Base-by-base conservation (phyloP, 2,113 vertebrate species). In the Zeus faber region DNA sequence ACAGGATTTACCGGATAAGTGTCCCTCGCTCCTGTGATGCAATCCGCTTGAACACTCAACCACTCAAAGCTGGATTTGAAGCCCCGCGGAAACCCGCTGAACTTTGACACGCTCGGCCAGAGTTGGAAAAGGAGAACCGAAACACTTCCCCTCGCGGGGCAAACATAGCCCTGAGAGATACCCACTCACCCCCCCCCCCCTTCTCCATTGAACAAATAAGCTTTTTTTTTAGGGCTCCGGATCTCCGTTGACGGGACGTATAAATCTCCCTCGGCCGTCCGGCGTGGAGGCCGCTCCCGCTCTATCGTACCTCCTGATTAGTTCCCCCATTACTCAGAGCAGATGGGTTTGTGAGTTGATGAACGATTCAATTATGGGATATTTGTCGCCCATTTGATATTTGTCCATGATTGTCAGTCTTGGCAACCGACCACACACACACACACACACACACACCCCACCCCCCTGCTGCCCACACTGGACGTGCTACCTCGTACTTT, bases 291-390 rank as follows among this genome's bases (percentile, higher is more conserved):
- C 76, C 58, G 70, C n/a, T n/a, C n/a, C n/a, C 73, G 73, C 70
- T 57, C 73, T 85, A 77, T 81, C 74, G 73, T 85, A 86, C 80
- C 65, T 83, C 70, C 79, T 81, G 86, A 89, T 90, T 86, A 87
- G 78, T 85, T 83, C 80, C 69, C 74, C 72, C 83, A 81, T 87
- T 87, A 88, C 83, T 84, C 85, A 83, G 87, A 87, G 85, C 81
- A 76, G 84, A 90, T 72, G 80, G 73, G 79, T 85, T 80, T 49
- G 43, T 62, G n/a, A 48, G 58, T 79, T 85, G 87, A 87, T 85
- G 71, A 81, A 88, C 82, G 78, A 81, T 83, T 79, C 77, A 87
- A 79, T 85, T 84, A 79, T 70, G 62, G 64, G 57, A 77, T 77
- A 81, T 87, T 88, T 88, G 81, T 88, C 87, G 86, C 70, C 79